Evolutionary conservation across 2,113 vertebrate species (phyloP).

Genomic region (Ageneiosus marmoratus): DNA sequence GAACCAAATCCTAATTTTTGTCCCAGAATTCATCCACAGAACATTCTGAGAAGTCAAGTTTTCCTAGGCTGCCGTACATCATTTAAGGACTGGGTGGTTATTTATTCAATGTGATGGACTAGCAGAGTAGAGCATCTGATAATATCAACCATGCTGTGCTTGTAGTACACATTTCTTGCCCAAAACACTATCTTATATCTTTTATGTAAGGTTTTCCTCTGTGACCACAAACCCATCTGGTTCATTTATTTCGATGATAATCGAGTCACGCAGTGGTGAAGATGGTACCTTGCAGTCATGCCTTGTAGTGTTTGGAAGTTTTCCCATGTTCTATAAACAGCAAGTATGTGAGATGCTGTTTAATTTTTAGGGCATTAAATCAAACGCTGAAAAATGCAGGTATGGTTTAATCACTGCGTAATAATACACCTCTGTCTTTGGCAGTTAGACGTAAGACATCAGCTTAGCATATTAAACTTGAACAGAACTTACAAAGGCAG

Average conservation of each 20-base stretch:
- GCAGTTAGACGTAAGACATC: not conserved
- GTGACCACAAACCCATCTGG: not conserved
- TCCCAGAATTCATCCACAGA: not conserved
- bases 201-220: not conserved
- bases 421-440: not conserved
- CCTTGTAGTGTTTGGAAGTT: constrained; percentile 59
- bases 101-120: not conserved
- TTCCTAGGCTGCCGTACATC: constrained; percentile 14
- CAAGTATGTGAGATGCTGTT: constrained; percentile 49
- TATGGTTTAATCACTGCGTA: not conserved
- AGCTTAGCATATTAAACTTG: not conserved
- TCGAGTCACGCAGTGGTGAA: constrained; percentile 34
- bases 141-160: not conserved
- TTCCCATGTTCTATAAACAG: constrained; percentile 62
- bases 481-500: not conserved
- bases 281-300: constrained; percentile 43
- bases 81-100: not conserved
- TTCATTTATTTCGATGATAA: constrained; percentile 36
- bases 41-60: not conserved
- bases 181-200: not conserved
- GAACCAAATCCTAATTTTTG: not conserved
- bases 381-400: constrained; percentile 14
- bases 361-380: constrained; percentile 12
- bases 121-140: not conserved
- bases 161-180: not conserved